Base-by-base conservation (phyloP, 2,113 vertebrate species). In the Ranitomeya variabilis region DNA sequence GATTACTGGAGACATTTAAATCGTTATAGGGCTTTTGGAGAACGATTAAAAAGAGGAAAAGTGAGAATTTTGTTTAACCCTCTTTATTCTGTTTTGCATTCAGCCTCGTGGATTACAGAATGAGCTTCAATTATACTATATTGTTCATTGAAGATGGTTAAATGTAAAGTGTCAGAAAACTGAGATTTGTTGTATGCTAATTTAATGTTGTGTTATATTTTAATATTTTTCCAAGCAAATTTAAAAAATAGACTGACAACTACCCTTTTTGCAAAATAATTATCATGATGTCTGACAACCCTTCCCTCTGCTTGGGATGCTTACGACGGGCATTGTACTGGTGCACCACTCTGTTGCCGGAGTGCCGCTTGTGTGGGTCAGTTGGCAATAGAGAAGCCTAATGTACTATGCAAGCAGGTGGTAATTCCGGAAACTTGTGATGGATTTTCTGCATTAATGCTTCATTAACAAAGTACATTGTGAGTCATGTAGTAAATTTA, bases 381-480 rank as follows among this genome's bases (percentile, higher is more conserved):
- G 1, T 74, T 89, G 89, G 91, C 66, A 69, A 86, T 6, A 18
- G 54, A 71, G 45, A 88, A 81, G 45, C 80, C 52, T 64, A 64
- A 88, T 86, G 78, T n/a, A 85, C 57, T 52, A 89, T 62, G 80
- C 90, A 74, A 76, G 79, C 37, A 52, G 89, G 66, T 90, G 89
- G 52, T 87, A 78, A 90, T 83, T 84, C 89, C 11, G 90, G 26
- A 89, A 51, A 59, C 19, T 88, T 89, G 77, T 52, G 86, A 89
- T 15, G 64, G 67, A 52, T 12, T 73, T 19, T 26, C 59, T 59
- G 26, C 54, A 86, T 67, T 83, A 69, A 83, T 67, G 81, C 81
- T 83, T 83, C 81, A 60, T 83, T 83, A 83, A n/a, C 31, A 51
- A 83, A 85, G 52, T 59, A 85, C 54, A 74, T 76, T 76, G 69